A percentile compares a stretch with the other conserved stretches of the same genome.
phyloP scores from a whole-genome alignment of 2,888 invertebrate genomes.

The Lasioglossum villosulum region DNA sequence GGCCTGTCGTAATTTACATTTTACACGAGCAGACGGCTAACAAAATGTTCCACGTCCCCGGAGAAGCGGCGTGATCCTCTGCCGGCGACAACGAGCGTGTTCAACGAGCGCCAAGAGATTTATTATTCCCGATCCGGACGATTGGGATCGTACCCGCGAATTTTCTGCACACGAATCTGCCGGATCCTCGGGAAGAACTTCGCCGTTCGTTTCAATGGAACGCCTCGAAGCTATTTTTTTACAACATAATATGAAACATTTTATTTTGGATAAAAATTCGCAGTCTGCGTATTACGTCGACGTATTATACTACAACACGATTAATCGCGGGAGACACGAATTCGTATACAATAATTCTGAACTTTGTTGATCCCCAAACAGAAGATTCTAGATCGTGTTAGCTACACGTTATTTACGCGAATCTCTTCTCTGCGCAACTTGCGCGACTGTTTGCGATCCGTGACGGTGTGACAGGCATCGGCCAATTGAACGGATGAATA shows the following conservation, averaged over 20 bases:
- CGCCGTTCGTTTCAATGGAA: too few species aligned
- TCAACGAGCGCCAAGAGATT: neutral
- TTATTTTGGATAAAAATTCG: too few species aligned
- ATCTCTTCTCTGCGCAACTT: neutral
- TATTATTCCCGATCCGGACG: slow-evolving; percentile 10
- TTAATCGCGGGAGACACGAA: too few species aligned
- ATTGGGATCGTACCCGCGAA: neutral
- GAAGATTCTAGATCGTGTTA: too few species aligned
- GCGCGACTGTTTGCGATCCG: neutral
- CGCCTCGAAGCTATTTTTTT: too few species aligned
- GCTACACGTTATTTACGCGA: neutral
- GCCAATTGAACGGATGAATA: neutral
- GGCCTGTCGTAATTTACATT: slow-evolving; percentile 5
- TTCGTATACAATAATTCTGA: too few species aligned
- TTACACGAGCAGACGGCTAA: slow-evolving; percentile 3
- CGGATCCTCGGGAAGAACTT: neutral
- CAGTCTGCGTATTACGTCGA: too few species aligned
- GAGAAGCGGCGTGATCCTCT: neutral
- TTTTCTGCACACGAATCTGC: neutral
- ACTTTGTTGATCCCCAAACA: too few species aligned
- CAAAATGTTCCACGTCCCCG: slow-evolving; percentile 8
- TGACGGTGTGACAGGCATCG: neutral
- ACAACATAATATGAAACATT: too few species aligned
- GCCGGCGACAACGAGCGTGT: slow-evolving; percentile 5
- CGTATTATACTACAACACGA: too few species aligned